These are phyloP conservation scores for Osmerus eperlanus DNA, from an alignment of 2,113 vertebrate species.

Conservation along the genomic window DNA sequence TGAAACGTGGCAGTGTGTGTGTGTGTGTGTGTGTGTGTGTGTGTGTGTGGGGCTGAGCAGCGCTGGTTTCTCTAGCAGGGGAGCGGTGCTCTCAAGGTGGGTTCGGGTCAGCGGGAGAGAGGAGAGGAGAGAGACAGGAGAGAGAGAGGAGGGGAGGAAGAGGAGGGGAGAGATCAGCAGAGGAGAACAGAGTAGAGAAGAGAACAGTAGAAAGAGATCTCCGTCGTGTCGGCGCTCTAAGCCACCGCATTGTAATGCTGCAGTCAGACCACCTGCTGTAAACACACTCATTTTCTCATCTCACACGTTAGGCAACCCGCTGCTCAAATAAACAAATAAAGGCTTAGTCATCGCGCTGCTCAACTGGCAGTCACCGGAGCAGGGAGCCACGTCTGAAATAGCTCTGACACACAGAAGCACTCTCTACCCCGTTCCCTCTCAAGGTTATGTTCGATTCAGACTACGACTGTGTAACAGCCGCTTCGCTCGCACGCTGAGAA, in stretches of 20 bases:
- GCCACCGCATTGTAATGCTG: conserved; percentile 42
- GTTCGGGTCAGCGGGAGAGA: neutral
- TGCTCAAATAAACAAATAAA: conserved; percentile 68
- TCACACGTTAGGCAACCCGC: conserved; percentile 63
- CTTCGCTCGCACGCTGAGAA: no score
- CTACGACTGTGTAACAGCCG: no score
- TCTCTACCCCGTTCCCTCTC: conserved; percentile 37
- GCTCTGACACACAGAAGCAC: conserved; percentile 47
- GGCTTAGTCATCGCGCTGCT: conserved; percentile 62
- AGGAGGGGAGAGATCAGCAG: neutral
- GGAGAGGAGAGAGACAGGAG: neutral
- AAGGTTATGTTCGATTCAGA: conserved; percentile 22
- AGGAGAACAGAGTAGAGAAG: neutral
- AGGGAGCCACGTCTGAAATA: conserved; percentile 51
- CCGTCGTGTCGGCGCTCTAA: neutral
- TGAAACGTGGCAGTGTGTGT: neutral
- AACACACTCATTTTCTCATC: conserved; percentile 64
- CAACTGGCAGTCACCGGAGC: conserved; percentile 48
- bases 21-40: neutral
- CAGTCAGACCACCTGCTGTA: conserved; percentile 51
- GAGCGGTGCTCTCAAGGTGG: no score
- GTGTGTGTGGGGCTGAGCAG: neutral
- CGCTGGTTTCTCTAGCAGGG: no score
- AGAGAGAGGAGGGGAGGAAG: neutral
- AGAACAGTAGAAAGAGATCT: neutral